Evolutionary conservation across 2,888 invertebrate species (phyloP).

Genomic region (Ernsta delagoae): DNA sequence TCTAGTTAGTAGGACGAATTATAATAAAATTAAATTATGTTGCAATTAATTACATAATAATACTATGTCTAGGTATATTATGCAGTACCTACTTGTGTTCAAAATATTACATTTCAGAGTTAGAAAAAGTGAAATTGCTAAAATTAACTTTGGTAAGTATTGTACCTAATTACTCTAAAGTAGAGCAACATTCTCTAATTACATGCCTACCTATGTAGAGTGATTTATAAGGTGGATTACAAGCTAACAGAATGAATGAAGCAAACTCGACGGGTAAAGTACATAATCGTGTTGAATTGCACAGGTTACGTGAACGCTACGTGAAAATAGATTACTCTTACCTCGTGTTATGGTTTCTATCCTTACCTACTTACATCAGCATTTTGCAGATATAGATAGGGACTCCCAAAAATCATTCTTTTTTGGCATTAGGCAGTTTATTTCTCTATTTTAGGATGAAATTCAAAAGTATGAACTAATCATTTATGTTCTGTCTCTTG

Average conservation of each 20-base stretch:
- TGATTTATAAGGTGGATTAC: background rate
- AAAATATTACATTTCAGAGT: too few relatives aligned
- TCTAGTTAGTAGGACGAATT: too few relatives aligned
- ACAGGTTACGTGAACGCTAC: conserved; percentile 5
- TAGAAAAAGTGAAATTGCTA: too few relatives aligned
- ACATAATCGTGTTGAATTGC: background rate
- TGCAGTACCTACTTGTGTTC: too few relatives aligned
- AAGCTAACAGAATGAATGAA: background rate
- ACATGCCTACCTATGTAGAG: background rate
- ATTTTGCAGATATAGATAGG: background rate
- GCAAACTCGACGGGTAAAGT: background rate
- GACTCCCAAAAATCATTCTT: too few relatives aligned
- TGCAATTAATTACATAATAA: too few relatives aligned
- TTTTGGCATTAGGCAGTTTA: background rate
- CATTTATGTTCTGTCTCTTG: background rate
- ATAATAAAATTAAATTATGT: too few relatives aligned
- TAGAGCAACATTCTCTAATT: background rate
- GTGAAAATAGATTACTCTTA: conserved; percentile 22
- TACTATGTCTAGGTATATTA: too few relatives aligned
- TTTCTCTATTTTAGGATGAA: background rate
- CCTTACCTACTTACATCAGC: background rate
- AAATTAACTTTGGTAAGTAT: too few relatives aligned
- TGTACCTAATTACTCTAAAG: too few relatives aligned
- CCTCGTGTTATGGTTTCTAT: conserved; percentile 3
- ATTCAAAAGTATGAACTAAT: background rate